Evolutionary conservation across 2,797 vertebrate species (phyloP).

Genomic region (Centropyge bicolor): DNA sequence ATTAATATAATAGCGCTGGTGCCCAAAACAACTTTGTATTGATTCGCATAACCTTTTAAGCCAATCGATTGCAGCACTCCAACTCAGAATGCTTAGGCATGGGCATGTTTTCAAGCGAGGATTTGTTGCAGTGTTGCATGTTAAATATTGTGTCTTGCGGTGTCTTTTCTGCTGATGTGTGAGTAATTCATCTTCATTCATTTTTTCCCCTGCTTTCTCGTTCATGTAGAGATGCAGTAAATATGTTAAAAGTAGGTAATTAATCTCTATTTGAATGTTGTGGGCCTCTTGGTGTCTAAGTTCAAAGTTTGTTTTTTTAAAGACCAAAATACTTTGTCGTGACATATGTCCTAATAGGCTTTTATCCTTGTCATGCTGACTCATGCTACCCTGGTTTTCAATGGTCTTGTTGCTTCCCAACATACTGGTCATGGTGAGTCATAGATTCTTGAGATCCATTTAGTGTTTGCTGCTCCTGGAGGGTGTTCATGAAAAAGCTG

Average conservation of each 20-base stretch:
- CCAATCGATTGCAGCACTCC: slow-evolving; percentile 84
- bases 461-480: slow-evolving; percentile 46
- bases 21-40: slow-evolving; percentile 87
- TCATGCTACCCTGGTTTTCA: slow-evolving; percentile 63
- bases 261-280: slow-evolving; percentile 2
- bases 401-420: slow-evolving; percentile 43
- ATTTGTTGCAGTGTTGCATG: slow-evolving; percentile 72
- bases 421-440: slow-evolving; percentile 60
- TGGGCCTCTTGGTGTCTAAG: not conserved
- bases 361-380: slow-evolving; percentile 54
- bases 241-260: slow-evolving; percentile 14
- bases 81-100: slow-evolving; percentile 72
- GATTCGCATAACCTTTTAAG: slow-evolving; percentile 86
- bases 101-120: slow-evolving; percentile 73
- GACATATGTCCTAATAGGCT: slow-evolving; percentile 30
- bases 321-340: slow-evolving; percentile 35
- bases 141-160: slow-evolving; percentile 60
- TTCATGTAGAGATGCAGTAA: slow-evolving; percentile 19
- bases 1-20: slow-evolving; percentile 85
- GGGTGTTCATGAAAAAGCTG: slow-evolving; percentile 51
- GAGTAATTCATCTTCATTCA: slow-evolving; percentile 32
- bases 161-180: slow-evolving; percentile 45
- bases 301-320: slow-evolving; percentile 19
- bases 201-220: not conserved
- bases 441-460: slow-evolving; percentile 54